phyloP scores from a whole-genome alignment of 2,888 invertebrate genomes.

The Malthinus flaveolus region DNA sequence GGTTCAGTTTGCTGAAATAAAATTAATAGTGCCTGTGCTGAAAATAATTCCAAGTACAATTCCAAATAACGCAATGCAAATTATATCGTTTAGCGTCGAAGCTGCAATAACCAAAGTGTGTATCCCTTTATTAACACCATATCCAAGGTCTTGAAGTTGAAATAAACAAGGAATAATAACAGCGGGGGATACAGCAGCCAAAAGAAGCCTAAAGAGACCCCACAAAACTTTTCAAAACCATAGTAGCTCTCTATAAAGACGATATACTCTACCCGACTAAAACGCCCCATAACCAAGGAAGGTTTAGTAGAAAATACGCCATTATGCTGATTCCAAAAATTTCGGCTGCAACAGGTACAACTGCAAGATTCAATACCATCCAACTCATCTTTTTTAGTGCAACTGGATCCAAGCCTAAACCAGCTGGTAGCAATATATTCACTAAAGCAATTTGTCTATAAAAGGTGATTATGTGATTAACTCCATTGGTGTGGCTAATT shows the following conservation, averaged over 20 bases:
- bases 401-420: constrained; percentile 64
- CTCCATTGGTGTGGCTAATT: too few relatives aligned
- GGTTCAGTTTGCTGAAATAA: background rate
- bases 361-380: constrained; percentile 60
- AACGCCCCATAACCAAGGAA: constrained; percentile 66
- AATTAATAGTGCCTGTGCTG: constrained; percentile 61
- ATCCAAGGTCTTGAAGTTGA: constrained; percentile 62
- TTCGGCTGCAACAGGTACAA: constrained; percentile 64
- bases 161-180: constrained; percentile 74
- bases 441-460: constrained; percentile 64
- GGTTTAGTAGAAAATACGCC: constrained; percentile 59
- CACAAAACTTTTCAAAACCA: constrained; percentile 40
- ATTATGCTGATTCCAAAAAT: constrained; percentile 57
- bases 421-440: constrained; percentile 67
- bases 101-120: constrained; percentile 74
- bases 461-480: background rate
- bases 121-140: constrained; percentile 73
- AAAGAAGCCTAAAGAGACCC: constrained; percentile 56
- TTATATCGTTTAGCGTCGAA: constrained; percentile 74
- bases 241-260: constrained; percentile 26
- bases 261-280: constrained; percentile 55
- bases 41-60: constrained; percentile 68
- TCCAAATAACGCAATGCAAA: constrained; percentile 74
- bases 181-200: constrained; percentile 74
- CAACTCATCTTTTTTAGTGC: constrained; percentile 61